Conservation (phyloP, 2,113 vertebrate genomes). For the Ciconia stormi region DNA sequence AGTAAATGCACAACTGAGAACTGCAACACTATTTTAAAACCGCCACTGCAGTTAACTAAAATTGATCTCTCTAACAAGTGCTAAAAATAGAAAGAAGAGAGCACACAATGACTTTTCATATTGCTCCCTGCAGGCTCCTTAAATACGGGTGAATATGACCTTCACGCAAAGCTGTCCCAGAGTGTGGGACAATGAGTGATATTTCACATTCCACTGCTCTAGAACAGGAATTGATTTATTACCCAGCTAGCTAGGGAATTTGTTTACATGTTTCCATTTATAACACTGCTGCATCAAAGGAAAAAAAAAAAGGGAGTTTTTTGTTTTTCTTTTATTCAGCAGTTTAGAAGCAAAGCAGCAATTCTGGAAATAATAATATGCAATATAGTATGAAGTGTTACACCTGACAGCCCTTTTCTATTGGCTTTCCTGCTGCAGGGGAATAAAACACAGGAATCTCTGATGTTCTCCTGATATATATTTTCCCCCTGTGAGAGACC, state of each 20-base stretch:
- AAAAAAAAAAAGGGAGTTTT: not conserved
- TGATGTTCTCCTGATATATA: not conserved
- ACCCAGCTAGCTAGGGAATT: not conserved
- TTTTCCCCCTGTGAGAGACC: not conserved
- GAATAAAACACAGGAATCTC: not conserved
- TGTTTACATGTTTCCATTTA: slow-evolving; percentile 56
- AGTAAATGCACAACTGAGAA: slow-evolving; percentile 58
- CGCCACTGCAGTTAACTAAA: slow-evolving; percentile 73
- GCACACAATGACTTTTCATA: slow-evolving; percentile 68
- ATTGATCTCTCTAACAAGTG: slow-evolving; percentile 70
- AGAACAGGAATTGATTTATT: slow-evolving; percentile 59
- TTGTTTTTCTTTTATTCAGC: slow-evolving; percentile 37
- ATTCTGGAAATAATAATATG: not conserved
- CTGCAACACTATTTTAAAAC: slow-evolving; percentile 64
- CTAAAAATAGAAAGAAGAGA: slow-evolving; percentile 75
- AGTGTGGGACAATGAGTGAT: slow-evolving; percentile 60
- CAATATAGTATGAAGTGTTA: not conserved
- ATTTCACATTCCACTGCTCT: slow-evolving; percentile 51
- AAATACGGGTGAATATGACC: slow-evolving; percentile 61
- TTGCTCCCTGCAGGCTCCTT: slow-evolving; percentile 71
- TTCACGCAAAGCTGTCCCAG: slow-evolving; percentile 59
- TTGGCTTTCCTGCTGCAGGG: not conserved
- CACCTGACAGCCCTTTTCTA: not conserved
- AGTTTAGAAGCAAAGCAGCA: not conserved
- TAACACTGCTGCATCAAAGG: slow-evolving; percentile 35